A percentile compares a stretch with the other conserved stretches of the same genome.
Conservation (phyloP, 1,140 invertebrate species). For the Drosophila pandora region DNA sequence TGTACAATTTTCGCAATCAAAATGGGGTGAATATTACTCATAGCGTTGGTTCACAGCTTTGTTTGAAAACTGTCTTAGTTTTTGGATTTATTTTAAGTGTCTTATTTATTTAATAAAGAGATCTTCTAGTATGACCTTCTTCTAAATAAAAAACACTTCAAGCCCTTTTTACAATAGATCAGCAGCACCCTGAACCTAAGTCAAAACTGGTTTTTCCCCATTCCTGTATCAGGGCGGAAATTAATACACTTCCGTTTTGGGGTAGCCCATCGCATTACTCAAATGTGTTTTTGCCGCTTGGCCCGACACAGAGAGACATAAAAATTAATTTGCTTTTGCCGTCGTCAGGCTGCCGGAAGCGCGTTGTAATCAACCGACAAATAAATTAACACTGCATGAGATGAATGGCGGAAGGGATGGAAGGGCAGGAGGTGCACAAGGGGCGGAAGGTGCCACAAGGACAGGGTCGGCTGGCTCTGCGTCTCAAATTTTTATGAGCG, state of each 20-base stretch:
- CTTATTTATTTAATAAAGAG: neutral
- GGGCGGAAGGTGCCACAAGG: neutral
- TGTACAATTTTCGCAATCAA: no score
- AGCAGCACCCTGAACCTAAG: slow-evolving; percentile 26
- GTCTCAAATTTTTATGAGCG: slow-evolving; percentile 36
- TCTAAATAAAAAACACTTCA: neutral
- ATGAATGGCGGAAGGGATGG: neutral
- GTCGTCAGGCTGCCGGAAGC: slow-evolving; percentile 69
- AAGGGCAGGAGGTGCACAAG: slow-evolving; percentile 2
- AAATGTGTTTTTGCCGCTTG: slow-evolving; percentile 50
- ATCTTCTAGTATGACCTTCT: neutral
- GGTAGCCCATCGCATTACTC: slow-evolving; percentile 64
- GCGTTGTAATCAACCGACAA: slow-evolving; percentile 79
- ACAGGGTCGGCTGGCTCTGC: slow-evolving; percentile 10
- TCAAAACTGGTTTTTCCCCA: slow-evolving; percentile 1
- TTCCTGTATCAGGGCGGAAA: slow-evolving; percentile 57
- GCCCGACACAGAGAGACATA: slow-evolving; percentile 60
- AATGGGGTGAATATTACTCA: neutral
- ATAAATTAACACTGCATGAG: slow-evolving; percentile 72
- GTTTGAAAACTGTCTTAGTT: no score
- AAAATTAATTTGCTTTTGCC: slow-evolving; percentile 79
- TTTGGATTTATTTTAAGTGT: no score
- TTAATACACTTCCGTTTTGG: slow-evolving; percentile 76
- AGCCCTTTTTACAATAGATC: slow-evolving; percentile 1
- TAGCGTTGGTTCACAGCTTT: neutral